Base-by-base conservation (phyloP, 2,113 vertebrate species). In the Erythrocercus mccallii region DNA sequence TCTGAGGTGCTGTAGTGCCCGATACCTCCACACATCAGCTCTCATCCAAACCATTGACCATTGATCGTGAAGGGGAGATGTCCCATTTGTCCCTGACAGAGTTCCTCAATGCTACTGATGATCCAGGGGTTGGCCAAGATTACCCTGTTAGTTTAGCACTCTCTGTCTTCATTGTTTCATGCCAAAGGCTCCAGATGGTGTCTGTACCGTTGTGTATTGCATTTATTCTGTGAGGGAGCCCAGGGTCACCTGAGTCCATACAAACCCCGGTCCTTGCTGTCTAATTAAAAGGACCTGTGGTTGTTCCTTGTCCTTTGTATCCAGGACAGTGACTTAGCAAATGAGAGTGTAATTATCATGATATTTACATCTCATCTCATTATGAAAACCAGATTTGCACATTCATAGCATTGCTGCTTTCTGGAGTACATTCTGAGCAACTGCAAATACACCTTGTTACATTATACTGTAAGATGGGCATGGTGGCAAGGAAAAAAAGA, bases 141-240 rank as follows among this genome's bases (percentile, higher is more conserved):
- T 64, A 21, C 33, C 56, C 62, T 72, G 53, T 51, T 83, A 2
- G 0, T 94, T 94, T 95, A 92, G 35, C 54, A 45, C 20, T 95
- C 88, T 95, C 84, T 91, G 68, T 89, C 82, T 96, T 76, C 72
- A 40, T 19, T 5, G 2, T 65, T 74, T 81, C 18, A 3, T 82
- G 86, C 93, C 95, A 94, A 87, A 77, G 83, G 80, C 91, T 93
- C 93, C 97, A 97, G 97, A 96, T 97, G 96, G 95, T 78, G 78
- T 47, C 87, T 86, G 80, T 60, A 66, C 84, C 3, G 0, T 28
- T 74, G 95, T 91, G 91, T 62, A 85, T 92, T 94, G 70, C 86
- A 78, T 92, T 93, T 88, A 87, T 94, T 94, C 74, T 61, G 81
- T 40, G 48, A 89, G 88, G 0, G 71, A 80, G 88, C 71, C 73